Base-by-base conservation (phyloP, 2,888 invertebrate species). In the Papilio elwesi region DNA sequence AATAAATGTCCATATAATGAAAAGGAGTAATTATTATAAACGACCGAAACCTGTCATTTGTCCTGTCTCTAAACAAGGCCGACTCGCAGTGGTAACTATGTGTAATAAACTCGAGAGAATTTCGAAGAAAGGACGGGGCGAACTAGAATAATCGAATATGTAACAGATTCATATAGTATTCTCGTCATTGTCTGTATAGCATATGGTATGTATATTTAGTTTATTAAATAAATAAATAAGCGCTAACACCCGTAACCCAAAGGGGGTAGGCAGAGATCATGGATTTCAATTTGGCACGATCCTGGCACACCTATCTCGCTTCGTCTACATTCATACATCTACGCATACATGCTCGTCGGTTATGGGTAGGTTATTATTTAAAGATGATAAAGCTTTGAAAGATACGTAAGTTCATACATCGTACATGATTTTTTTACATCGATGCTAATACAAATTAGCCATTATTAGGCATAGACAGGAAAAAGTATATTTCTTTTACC, bases 81-180 rank as follows among this genome's bases (percentile, higher is more conserved):
- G 13, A 38, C 53, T 63, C 16, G 15, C 68, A 72, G 49, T 68
- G 72, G 68, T 68, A 72, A 68, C 55, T 68, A 64, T 72, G 68
- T 73, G 65, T 69, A 73, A 72, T 72, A 63, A 69, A 73, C 73
- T 73, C 68, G 51, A 73, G 65, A 51, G 64, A 73, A 73, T 69
- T 43, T 65, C 68, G 57, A 69, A n/a, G 69, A 65, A 73, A 59
- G 64, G 73, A 51, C 49, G 73, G 57, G 51, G 65, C 64, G 38
- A 64, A 68, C 73, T 69, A 73, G 68, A 73, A 68, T 73, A 73
- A 73, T 73, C 68, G 57, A 65, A 65, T 57, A 68, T 64, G 57
- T 73, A 57, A 51, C 15, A 68, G 64, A 49, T 68, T 57, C 52
- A 55, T 72, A 62, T 43, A 9, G 26, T 38, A 13, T 57, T 38